These are phyloP conservation scores for Drosophila imparisetae DNA, from an alignment of 2,888 invertebrate species.

Conservation along the genomic window DNA sequence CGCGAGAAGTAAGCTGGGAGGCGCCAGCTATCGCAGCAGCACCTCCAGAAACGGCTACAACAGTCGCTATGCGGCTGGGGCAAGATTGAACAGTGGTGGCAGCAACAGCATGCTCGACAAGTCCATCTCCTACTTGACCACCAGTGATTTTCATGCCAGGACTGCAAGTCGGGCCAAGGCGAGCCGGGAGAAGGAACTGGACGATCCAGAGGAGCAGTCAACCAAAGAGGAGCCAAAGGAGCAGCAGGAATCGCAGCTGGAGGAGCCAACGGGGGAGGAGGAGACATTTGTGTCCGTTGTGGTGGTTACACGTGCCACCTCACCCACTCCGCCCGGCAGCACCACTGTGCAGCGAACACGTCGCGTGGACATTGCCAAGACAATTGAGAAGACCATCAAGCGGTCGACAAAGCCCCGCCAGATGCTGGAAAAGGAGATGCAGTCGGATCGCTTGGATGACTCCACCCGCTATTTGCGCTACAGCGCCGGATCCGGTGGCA, in stretches of 20 bases:
- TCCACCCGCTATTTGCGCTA: constrained; percentile 88
- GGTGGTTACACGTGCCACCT: constrained; percentile 91
- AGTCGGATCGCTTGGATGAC: constrained; percentile 90
- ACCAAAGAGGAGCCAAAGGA: not conserved
- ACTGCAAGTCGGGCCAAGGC: constrained; percentile 79
- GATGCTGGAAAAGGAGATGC: constrained; percentile 89
- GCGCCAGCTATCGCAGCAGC: constrained; percentile 80
- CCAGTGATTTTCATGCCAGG: constrained; percentile 83
- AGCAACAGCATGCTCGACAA: constrained; percentile 63
- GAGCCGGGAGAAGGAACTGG: constrained; percentile 83
- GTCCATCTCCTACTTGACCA: constrained; percentile 83
- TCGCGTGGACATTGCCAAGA: constrained; percentile 90
- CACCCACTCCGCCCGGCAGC: constrained; percentile 88
- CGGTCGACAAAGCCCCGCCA: constrained; percentile 86
- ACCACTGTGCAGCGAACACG: constrained; percentile 88
- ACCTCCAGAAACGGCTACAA: constrained; percentile 60
- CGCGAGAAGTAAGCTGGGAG: constrained; percentile 84
- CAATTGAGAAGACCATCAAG: constrained; percentile 89
- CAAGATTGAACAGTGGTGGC: constrained; percentile 35
- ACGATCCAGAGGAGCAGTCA: constrained; percentile 29
- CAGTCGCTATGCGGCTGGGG: constrained; percentile 56
- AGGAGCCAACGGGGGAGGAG: constrained; percentile 42
- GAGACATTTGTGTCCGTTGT: constrained; percentile 86
- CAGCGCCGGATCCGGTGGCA: constrained; percentile 82
- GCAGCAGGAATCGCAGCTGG: constrained; percentile 3